Base-by-base conservation (phyloP, 2,888 invertebrate species). In the Leptarthrus brevirostris region DNA sequence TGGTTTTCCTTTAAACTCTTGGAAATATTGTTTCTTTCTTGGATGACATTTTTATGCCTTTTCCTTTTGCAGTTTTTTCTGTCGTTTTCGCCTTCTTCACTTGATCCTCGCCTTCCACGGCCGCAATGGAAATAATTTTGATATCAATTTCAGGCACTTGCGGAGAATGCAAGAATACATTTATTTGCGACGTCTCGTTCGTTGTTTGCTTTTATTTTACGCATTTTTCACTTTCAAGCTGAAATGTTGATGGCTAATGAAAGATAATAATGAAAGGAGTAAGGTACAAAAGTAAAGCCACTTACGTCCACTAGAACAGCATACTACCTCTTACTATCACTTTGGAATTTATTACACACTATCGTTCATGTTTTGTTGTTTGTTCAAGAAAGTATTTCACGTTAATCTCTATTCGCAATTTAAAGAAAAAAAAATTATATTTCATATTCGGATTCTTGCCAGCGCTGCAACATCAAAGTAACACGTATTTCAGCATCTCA, bases 1-100 rank as follows among this genome's bases (percentile, higher is more conserved):
- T 69, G 69, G 69, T 71, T 75, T 73, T 73, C 70, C 73, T 73
- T 75, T 73, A 49, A 34, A 36, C 52, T 73, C 36, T 52, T 52
- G 16, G 22, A 69, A 69, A 69, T 69, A 52, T 49, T 52, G 69
- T 69, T 34, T 73, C 61, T 52, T 40, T 64, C 22, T 61, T 52
- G 52, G 36, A 34, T 52, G 61, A 61, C 30, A 61, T 64, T 64
- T 73, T 64, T 72, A 52, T 54, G n/a, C 34, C n/a, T 70, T 70
- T 70, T 22, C 53, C 22, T 20, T 53, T 16, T n/a, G 6, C 14
- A 20, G 34, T 34, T 40, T 71, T 30, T 71, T 53, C 18, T 6
- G 6, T 71, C 36, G n/a, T 24, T 16, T 52, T 69, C 30, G 2
- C 30, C 49, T 24, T 26, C 30, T 26, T 26, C n/a, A 26, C 52